These are phyloP conservation scores for Schlechtendalia chinensis DNA, from an alignment of 1,140 invertebrate genomes.

Conservation along the genomic window DNA sequence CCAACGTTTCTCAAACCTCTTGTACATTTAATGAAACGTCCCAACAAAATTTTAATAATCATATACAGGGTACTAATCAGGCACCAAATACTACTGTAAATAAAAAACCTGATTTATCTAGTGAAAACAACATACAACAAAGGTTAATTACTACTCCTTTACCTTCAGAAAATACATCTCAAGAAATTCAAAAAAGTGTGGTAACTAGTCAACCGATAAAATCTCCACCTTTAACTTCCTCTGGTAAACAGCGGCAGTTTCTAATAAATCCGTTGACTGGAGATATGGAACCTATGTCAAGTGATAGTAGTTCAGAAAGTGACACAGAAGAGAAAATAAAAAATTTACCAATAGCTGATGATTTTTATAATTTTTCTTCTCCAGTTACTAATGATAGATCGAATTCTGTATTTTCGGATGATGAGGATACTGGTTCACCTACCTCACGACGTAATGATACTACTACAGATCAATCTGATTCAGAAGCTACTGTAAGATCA, in stretches of 20 bases:
- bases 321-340: constrained; percentile 56
- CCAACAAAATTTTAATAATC: constrained; percentile 42
- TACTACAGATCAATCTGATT: constrained; percentile 65
- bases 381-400: constrained; percentile 60
- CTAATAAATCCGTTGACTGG: constrained; percentile 86
- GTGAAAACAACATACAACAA: constrained; percentile 20
- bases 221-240: constrained; percentile 46
- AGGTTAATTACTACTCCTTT: constrained; percentile 1
- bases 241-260: constrained; percentile 66
- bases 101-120: constrained; percentile 41
- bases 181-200: constrained; percentile 43
- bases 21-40: constrained; percentile 32
- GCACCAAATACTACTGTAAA: constrained; percentile 32
- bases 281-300: constrained; percentile 76
- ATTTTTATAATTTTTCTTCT: constrained; percentile 61
- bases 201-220: constrained; percentile 49
- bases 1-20: constrained; percentile 17
- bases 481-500: constrained; percentile 63
- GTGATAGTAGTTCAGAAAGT: constrained; percentile 61
- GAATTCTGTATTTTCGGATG: constrained; percentile 62
- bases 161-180: constrained; percentile 23
- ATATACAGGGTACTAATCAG: constrained; percentile 49
- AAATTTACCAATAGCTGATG: constrained; percentile 54
- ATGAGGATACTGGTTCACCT: constrained; percentile 54
- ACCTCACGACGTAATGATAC: constrained; percentile 58